Evolutionary conservation across 2,888 invertebrate genomes (phyloP), one percentile per base, ranked within the genome.

Genomic region (Polylopha cassiicola): DNA sequence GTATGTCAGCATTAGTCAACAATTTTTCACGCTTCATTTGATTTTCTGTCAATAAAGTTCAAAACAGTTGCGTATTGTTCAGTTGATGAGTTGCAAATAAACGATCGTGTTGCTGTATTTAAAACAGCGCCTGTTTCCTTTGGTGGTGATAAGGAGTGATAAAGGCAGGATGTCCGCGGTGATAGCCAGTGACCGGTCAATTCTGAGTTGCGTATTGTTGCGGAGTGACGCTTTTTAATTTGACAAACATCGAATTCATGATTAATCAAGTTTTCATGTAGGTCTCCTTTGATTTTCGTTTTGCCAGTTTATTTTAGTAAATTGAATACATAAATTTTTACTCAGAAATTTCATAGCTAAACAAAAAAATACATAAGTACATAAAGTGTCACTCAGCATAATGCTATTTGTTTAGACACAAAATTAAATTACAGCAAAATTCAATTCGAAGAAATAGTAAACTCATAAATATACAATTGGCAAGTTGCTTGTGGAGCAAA

Each of bases 381-480:
- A 14, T n/a, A 26, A 24, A 24, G 41, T 41, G 46, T 32, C 37
- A 45, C 39, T 42, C 41, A 44, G 49, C 46, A 50, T 48, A 58
- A 58, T 50, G 50, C 52, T 53, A 49, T 54, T 54, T 53, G 50
- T 45, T 47, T 52, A 56, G 28, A 26, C 50, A 54, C 46, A 51
- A 58, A 66, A 62, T 59, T 48, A 53, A 53, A 55, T 57, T 53
- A 62, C 55, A 48, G 42, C 46, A 55, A 61, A 61, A 64, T 63
- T 61, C 59, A 63, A 65, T 63, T 47, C 58, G 41, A 53, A 65
- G 54, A 72, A 75, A 73, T 75, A 73, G 76, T 77, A 55, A 72
- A 65, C 77, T 80, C 80, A 84, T 84, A 84, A 82, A 84, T 84
- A 84, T 80, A 80, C 82, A 79, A 82, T 82, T 79, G 80, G 73